Percentiles rank a stretch among this genome's conserved stretches.
These are phyloP conservation scores for Drosophila mettleri DNA, from an alignment of 2,888 invertebrate species.

Conservation along the genomic window DNA sequence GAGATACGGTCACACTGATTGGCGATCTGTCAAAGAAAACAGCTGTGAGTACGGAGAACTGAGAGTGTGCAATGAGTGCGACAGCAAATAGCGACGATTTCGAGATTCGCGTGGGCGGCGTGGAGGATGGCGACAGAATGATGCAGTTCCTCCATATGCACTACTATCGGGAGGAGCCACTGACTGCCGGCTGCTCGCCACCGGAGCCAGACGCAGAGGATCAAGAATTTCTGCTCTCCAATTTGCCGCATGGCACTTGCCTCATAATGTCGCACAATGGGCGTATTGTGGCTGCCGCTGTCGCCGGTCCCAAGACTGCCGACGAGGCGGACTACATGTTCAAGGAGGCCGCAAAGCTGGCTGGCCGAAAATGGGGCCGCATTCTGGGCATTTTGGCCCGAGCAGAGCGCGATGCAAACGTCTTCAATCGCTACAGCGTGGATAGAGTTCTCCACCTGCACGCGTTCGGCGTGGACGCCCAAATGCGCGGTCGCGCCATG, in stretches of 20 bases:
- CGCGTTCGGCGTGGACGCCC: conserved; percentile 75
- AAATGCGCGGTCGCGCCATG: conserved; percentile 73
- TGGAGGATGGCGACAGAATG: conserved; percentile 63
- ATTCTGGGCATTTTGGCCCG: conserved; percentile 70
- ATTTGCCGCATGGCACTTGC: conserved; percentile 71
- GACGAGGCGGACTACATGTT: conserved; percentile 64
- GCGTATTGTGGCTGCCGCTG: conserved; percentile 72
- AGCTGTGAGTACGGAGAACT: conserved; percentile 3
- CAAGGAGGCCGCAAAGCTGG: conserved; percentile 57
- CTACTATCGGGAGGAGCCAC: conserved; percentile 82
- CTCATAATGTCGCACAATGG: conserved; percentile 57
- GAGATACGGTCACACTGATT: conserved; percentile 14
- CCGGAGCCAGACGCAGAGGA: conserved; percentile 73
- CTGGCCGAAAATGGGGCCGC: conserved; percentile 78
- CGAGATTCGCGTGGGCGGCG: conserved; percentile 54
- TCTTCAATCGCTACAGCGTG: conserved; percentile 69
- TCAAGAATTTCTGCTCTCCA: conserved; percentile 72
- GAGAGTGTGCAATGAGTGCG: not conserved
- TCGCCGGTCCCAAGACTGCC: conserved; percentile 78
- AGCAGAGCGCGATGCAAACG: conserved; percentile 76
- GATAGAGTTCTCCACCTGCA: conserved; percentile 77
- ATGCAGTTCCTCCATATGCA: conserved; percentile 75
- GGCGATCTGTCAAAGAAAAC: not conserved
- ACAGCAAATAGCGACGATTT: conserved; percentile 33
- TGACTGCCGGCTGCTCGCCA: conserved; percentile 75